Percentiles rank a stretch among this genome's conserved stretches.
These are phyloP conservation scores for Euura lappo DNA, from an alignment of 1,140 invertebrate genomes.

Conservation along the genomic window DNA sequence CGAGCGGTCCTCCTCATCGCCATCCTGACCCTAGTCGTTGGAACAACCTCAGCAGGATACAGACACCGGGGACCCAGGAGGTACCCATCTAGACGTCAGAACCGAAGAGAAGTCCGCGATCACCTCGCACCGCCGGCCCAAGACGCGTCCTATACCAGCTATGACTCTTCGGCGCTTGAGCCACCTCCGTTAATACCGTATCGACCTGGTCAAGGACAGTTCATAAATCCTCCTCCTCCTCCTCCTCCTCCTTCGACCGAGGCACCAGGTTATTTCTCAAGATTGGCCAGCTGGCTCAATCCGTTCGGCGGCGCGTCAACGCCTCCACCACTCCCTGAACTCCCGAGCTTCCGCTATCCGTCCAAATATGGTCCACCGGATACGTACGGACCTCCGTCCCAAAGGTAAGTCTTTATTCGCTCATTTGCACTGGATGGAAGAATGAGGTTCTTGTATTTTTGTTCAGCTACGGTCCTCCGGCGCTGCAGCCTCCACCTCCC, in stretches of 20 bases:
- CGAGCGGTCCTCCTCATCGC: not conserved
- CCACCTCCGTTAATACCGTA: constrained; percentile 14
- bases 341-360: not conserved
- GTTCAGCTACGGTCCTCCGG: constrained; percentile 7
- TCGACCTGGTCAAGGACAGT: constrained; percentile 25
- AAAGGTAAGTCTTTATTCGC: not conserved
- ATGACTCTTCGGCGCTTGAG: constrained; percentile 18
- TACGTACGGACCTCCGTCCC: not conserved
- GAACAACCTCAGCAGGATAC: constrained; percentile 26
- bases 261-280: constrained; percentile 44
- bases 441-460: too few relatives aligned
- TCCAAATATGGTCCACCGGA: not conserved
- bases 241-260: constrained; percentile 16
- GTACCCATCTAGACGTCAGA: constrained; percentile 13
- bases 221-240: constrained; percentile 19
- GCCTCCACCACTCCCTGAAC: constrained; percentile 6
- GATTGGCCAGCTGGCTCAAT: constrained; percentile 50
- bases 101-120: constrained; percentile 11
- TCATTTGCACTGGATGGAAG: not conserved
- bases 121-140: not conserved
- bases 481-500: not conserved
- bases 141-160: constrained; percentile 26
- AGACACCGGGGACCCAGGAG: constrained; percentile 14
- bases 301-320: constrained; percentile 35
- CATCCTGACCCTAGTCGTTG: constrained; percentile 10